A percentile compares a stretch with the other conserved stretches of the same genome.
Evolutionary conservation across 2,113 vertebrate genomes (phyloP).

Genomic region (Orycteropus afer): DNA sequence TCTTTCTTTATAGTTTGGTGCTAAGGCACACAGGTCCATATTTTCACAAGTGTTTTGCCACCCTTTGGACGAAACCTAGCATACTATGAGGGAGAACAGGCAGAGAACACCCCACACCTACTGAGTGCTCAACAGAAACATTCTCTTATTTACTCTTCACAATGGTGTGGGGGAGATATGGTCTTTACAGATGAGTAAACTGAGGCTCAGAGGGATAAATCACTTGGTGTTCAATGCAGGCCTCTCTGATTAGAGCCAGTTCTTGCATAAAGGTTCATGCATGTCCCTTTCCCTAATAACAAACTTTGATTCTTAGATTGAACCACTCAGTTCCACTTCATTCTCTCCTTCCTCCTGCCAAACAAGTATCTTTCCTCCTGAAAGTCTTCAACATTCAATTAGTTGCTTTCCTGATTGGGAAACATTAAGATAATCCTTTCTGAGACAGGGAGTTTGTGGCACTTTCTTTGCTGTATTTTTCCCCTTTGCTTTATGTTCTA

Average conservation of each 20-base stretch:
- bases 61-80: not conserved
- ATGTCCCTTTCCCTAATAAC: not conserved
- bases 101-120: not conserved
- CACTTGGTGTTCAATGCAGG: accelerated
- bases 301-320: not conserved
- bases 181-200: not conserved
- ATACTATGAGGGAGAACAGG: not conserved
- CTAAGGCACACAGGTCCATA: not conserved
- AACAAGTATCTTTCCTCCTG: not conserved
- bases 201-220: not conserved
- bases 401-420: not conserved
- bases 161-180: not conserved
- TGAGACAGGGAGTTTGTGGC: not conserved
- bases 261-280: not conserved
- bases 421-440: not conserved
- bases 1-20: not conserved
- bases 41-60: not conserved
- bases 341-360: not conserved
- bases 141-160: not conserved
- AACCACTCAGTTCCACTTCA: not conserved
- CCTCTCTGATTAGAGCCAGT: not conserved
- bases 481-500: not conserved
- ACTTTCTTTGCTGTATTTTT: not conserved
- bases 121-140: not conserved
- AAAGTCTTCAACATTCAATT: accelerated